A percentile compares a stretch with the other conserved stretches of the same genome.
Evolutionary conservation across 2,888 invertebrate species (phyloP).

Genomic region (Standfussiana lucernea): DNA sequence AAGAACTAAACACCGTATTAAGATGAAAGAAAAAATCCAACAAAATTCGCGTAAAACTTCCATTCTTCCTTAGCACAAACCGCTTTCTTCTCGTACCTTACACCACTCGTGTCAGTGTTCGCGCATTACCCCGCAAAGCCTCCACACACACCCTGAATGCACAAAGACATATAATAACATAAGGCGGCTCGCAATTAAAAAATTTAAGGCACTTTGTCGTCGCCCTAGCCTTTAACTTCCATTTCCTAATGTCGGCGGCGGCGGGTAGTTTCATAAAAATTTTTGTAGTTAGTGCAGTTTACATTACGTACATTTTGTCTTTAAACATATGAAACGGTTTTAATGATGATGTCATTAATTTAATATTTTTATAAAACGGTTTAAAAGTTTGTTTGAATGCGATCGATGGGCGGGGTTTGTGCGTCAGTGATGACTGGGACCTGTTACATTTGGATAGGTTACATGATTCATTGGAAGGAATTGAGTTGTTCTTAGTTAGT

Average conservation of each 20-base stretch:
- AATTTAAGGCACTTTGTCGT: conserved; percentile 89
- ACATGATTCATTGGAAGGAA: background rate
- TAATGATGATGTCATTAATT: conserved; percentile 69
- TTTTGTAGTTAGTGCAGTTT: conserved; percentile 68
- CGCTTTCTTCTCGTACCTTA: conserved; percentile 62
- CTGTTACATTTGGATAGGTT: background rate
- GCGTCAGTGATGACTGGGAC: conserved; percentile 1
- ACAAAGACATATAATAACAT: conserved; percentile 89
- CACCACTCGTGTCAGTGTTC: conserved; percentile 63
- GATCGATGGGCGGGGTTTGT: conserved; percentile 21
- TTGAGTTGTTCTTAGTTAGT: background rate
- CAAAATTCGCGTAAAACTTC: background rate
- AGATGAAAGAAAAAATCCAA: background rate
- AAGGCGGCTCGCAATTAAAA: conserved; percentile 89
- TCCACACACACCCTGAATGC: conserved; percentile 85
- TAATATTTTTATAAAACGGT: conserved; percentile 53
- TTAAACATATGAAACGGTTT: conserved; percentile 63
- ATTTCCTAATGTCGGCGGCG: conserved; percentile 76
- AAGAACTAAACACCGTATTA: background rate
- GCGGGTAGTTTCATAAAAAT: conserved; percentile 70
- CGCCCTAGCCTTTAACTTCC: conserved; percentile 77
- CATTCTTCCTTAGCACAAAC: background rate
- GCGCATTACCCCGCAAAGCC: conserved; percentile 80
- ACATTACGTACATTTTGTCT: conserved; percentile 61
- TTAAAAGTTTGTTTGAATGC: conserved; percentile 37